These are phyloP conservation scores for Silurus asotus DNA, from an alignment of 2,113 vertebrate species.

Conservation along the genomic window DNA sequence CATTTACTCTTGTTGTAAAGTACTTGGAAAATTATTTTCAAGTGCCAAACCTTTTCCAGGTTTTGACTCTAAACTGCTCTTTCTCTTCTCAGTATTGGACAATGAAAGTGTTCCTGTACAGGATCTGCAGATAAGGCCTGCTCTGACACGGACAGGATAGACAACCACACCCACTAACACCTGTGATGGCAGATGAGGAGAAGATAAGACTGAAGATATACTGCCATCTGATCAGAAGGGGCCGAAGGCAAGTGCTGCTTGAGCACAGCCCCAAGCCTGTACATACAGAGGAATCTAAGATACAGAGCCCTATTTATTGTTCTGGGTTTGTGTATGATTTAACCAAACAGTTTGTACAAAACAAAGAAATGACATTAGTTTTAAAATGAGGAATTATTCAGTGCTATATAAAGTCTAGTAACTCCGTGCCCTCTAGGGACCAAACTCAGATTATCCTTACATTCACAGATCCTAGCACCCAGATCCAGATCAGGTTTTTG, in stretches of 20 bases:
- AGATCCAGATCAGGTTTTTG: neutral
- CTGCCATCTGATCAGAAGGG: slow-evolving; percentile 28
- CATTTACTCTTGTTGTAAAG: neutral
- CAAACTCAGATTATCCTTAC: neutral
- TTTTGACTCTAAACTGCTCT: slow-evolving; percentile 20
- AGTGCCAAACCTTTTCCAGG: neutral
- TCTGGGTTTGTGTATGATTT: neutral
- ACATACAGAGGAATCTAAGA: slow-evolving; percentile 28
- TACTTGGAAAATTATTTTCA: slow-evolving; percentile 15
- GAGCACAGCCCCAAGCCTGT: slow-evolving; percentile 19
- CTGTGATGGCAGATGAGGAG: slow-evolving; percentile 70
- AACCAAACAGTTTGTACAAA: neutral
- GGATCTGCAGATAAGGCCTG: slow-evolving; percentile 44
- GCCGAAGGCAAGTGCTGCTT: neutral
- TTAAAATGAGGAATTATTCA: neutral
- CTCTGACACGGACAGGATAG: slow-evolving; percentile 62
- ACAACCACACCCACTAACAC: slow-evolving; percentile 66
- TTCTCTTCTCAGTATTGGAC: neutral
- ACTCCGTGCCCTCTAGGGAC: too few relatives aligned
- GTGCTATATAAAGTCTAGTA: too few relatives aligned
- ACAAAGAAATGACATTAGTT: neutral
- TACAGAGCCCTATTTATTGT: slow-evolving; percentile 15
- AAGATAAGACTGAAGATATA: slow-evolving; percentile 62
- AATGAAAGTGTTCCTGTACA: slow-evolving; percentile 43
- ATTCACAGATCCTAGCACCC: neutral